Base-by-base conservation (phyloP, 2,113 vertebrate species). In the Semnornis frantzii region DNA sequence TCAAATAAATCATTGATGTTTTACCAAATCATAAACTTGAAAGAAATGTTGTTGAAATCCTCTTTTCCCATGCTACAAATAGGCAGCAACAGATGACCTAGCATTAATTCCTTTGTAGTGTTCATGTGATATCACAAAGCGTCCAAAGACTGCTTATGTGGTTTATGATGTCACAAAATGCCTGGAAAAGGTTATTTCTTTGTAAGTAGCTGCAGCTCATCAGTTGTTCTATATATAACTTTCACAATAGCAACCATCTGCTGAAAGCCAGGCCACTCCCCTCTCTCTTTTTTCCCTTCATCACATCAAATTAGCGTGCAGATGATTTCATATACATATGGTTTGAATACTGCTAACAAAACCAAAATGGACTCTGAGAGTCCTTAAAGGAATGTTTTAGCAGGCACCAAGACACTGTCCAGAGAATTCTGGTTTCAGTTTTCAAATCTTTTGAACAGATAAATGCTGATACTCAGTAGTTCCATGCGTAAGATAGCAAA, bases 281-380 rank as follows among this genome's bases (percentile, higher is more conserved):
- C 59, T 75, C 55, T 75, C 82, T 48, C 33, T 55, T 69, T 82
- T 78, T 65, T 44, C 52, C 34, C 70, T 87, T 90, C 88, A 89
- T 87, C 90, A 46, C 91, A 82, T 96, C 88, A 82, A 96, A 95
- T 94, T 82, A 72, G 59, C 44, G 25, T 93, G 58, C 92, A 71
- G 72, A 90, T 96, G 91, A 95, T 95, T 96, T 96, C 89, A 96
- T 95, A 66, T 92, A 96, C 87, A 95, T 94, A 77, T 94, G 91
- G 89, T 90, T 96, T 85, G 63, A 94, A 54, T 83, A 37, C 48
- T 95, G 44, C 85, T 90, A 95, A 64, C 76, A 92, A 96, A 85
- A 82, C 81, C 79, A 89, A 83, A 77, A 78, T 48, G 70, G 92
- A 73, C 65, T 94, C 73, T 62, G 72, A 81, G 92, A 87, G 39